These are phyloP conservation scores for Eristalis pertinax DNA, from an alignment of 2,888 invertebrate genomes.

Conservation along the genomic window DNA sequence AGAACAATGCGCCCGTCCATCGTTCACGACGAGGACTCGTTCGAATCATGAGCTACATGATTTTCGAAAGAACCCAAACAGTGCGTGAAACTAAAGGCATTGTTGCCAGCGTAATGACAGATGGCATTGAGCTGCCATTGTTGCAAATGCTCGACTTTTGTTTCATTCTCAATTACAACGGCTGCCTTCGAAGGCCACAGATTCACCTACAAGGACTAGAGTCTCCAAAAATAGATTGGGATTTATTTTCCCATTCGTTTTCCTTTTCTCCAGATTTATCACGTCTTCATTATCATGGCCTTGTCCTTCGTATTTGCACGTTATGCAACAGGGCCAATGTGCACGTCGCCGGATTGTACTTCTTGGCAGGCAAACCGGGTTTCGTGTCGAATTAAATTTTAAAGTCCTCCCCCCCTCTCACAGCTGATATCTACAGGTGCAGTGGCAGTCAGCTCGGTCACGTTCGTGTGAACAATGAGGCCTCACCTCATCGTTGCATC, in stretches of 20 bases:
- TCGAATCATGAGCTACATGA: not conserved
- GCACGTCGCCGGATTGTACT: not conserved
- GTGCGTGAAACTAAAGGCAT: not conserved
- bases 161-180: not conserved
- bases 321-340: not conserved
- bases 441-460: not conserved
- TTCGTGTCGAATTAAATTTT: not conserved
- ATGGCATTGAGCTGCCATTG: not conserved
- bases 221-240: not conserved
- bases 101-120: not conserved
- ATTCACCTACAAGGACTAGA: not conserved
- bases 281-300: not conserved
- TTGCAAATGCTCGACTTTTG: not conserved
- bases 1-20: not conserved
- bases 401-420: not conserved
- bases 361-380: not conserved
- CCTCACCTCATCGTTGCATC: not conserved
- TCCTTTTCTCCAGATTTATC: not conserved
- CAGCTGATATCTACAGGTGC: conserved; percentile 13
- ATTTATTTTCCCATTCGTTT: not conserved
- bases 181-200: not conserved
- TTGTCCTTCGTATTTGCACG: not conserved
- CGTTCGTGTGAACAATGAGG: not conserved
- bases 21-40: not conserved
- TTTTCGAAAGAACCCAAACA: not conserved